Evolutionary conservation across 2,113 vertebrate species (phyloP).

Genomic region (Coreoperca whiteheadi): DNA sequence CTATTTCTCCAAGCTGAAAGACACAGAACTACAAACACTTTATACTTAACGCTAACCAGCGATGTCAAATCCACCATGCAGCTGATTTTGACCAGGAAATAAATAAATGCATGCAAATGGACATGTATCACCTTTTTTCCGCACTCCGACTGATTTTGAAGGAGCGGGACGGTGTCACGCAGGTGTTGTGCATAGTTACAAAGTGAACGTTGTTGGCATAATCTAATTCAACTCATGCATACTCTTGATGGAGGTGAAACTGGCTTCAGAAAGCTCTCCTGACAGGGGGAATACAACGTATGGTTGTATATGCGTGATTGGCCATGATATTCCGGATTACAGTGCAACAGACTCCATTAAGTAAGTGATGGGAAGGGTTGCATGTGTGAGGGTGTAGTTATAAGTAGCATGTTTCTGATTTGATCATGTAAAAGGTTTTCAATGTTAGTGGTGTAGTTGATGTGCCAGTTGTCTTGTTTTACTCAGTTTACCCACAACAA

Average conservation of each 20-base stretch:
- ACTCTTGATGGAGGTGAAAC: conserved; percentile 17
- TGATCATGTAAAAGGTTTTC: conserved; percentile 2
- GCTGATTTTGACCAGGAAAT: background rate
- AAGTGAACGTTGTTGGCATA: conserved; percentile 20
- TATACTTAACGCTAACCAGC: background rate
- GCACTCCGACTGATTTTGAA: conserved; percentile 12
- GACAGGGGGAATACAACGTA: background rate
- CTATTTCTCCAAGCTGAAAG: background rate
- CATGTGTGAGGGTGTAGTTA: background rate
- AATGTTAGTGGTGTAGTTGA: conserved; percentile 1
- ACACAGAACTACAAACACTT: background rate
- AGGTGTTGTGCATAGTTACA: conserved; percentile 29
- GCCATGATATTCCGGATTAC: background rate
- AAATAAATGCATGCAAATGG: conserved; percentile 15
- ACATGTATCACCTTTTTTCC: background rate
- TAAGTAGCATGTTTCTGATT: conserved; percentile 1
- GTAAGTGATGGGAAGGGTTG: background rate
- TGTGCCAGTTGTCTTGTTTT: conserved; percentile 39
- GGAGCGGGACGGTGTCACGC: background rate
- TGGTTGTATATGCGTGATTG: conserved; percentile 2
- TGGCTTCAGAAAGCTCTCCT: background rate
- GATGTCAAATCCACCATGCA: background rate
- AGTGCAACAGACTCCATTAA: background rate
- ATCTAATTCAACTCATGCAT: conserved; percentile 51
- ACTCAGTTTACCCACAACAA: conserved; percentile 10